These are phyloP conservation scores for Prochilodus magdalenae DNA, from an alignment of 2,113 vertebrate genomes.

Conservation along the genomic window DNA sequence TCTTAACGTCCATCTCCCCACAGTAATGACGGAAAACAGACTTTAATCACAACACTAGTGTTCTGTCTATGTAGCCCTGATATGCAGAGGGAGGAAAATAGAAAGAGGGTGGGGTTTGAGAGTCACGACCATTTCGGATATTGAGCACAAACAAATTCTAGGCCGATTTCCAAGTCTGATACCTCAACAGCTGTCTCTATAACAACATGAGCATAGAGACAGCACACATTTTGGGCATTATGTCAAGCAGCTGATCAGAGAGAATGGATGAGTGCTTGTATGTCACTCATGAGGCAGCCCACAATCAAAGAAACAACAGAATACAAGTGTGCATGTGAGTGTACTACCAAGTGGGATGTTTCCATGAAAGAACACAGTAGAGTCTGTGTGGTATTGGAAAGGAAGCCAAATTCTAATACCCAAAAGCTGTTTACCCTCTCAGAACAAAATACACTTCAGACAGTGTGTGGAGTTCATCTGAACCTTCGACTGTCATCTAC, in stretches of 20 bases:
- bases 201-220: conserved; percentile 44
- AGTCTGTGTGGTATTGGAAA: not conserved
- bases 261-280: not conserved
- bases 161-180: not conserved
- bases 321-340: not conserved
- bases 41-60: no score
- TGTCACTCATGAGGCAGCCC: not conserved
- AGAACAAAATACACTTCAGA: conserved; percentile 29
- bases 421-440: not conserved
- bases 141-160: not conserved
- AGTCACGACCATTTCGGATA: not conserved
- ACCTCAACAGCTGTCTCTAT: conserved; percentile 54
- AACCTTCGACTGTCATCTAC: not conserved
- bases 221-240: not conserved
- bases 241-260: not conserved
- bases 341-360: not conserved
- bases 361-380: not conserved
- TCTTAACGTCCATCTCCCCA: no score
- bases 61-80: no score
- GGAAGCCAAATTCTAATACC: not conserved
- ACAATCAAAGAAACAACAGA: not conserved
- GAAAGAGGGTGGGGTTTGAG: not conserved
- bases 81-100: not conserved
- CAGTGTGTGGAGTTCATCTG: not conserved
- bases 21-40: no score